Evolutionary conservation across 2,797 vertebrate species (phyloP).

Genomic region (Chelon labrosus): DNA sequence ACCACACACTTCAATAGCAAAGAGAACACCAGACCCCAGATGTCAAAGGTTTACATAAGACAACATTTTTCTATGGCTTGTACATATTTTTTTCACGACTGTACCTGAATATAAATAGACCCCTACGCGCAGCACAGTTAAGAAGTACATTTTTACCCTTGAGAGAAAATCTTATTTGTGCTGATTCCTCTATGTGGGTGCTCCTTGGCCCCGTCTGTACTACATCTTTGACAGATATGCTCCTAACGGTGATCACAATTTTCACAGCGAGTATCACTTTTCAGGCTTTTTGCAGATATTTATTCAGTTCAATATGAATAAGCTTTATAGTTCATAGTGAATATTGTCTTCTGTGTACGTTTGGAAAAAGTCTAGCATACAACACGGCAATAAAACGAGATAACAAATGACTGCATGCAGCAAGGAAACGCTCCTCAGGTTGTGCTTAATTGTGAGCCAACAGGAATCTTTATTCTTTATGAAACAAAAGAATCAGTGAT

Average conservation of each 20-base stretch:
- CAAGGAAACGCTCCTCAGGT: not conserved
- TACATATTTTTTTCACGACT: no score
- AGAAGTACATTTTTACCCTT: not conserved
- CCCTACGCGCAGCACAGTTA: not conserved
- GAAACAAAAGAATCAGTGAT: not conserved
- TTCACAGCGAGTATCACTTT: not conserved
- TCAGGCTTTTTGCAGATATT: not conserved
- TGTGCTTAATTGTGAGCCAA: slow-evolving; percentile 1
- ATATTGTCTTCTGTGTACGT: not conserved
- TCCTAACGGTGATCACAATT: not conserved
- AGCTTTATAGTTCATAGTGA: not conserved
- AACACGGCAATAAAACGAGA: not conserved
- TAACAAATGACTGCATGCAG: not conserved
- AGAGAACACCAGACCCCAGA: not conserved
- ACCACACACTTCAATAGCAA: not conserved
- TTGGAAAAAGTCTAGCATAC: not conserved
- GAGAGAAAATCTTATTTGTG: not conserved
- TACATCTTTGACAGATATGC: not conserved
- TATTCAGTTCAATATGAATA: slow-evolving; percentile 30
- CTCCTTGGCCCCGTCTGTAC: not conserved
- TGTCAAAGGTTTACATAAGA: not conserved
- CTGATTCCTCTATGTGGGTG: not conserved
- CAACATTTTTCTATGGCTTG: no score
- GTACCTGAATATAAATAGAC: not conserved
- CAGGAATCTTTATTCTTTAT: slow-evolving; percentile 21